These are phyloP conservation scores for Morus bassanus DNA, from an alignment of 2,797 vertebrate species.

Conservation along the genomic window DNA sequence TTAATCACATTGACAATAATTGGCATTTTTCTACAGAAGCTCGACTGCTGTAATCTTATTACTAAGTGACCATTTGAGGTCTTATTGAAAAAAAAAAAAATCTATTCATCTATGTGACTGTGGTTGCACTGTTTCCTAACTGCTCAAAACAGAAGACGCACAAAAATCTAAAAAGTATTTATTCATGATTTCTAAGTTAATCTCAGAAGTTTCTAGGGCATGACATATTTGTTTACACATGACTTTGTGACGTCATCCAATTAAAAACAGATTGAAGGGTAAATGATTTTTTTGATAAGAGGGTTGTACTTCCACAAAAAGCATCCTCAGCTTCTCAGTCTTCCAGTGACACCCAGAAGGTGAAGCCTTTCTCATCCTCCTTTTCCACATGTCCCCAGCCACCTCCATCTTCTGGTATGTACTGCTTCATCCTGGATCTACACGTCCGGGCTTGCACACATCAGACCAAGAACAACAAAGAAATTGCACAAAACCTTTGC, in stretches of 20 bases:
- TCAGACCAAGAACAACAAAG: background rate
- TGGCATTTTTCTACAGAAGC: background rate
- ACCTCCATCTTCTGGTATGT: accelerated
- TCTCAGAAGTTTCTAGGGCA: background rate
- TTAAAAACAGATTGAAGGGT: background rate
- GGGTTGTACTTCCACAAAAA: background rate
- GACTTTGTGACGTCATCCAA: background rate
- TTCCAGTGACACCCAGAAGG: background rate
- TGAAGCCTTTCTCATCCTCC: background rate
- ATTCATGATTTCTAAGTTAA: background rate
- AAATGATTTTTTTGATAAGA: background rate
- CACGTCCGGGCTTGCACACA: accelerated
- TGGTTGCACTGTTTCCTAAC: background rate
- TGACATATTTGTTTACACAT: background rate
- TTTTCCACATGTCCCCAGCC: background rate
- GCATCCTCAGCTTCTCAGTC: background rate
- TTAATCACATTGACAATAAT: background rate
- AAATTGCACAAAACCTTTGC: background rate
- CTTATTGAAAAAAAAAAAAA: background rate
- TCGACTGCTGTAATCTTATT: background rate
- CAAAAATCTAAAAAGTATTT: background rate
- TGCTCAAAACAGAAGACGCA: background rate
- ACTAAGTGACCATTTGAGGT: background rate
- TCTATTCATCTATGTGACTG: too few species aligned
- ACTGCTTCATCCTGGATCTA: background rate